Evolutionary conservation across 2,888 invertebrate species (phyloP).

Genomic region (Ophion costatus): DNA sequence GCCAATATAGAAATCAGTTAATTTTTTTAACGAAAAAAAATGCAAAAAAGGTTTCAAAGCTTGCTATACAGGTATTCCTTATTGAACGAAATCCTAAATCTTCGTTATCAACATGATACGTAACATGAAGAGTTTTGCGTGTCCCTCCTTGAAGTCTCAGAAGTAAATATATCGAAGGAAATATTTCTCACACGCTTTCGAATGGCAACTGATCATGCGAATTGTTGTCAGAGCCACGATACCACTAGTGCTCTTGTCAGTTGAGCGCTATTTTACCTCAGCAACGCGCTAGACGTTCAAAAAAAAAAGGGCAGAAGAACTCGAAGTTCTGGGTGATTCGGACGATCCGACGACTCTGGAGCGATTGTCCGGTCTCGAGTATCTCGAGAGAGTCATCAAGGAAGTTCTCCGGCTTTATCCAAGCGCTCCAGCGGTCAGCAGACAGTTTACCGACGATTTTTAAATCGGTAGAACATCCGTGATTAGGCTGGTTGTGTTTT

Average conservation of each 20-base stretch:
- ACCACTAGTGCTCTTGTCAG: slow-evolving; percentile 85
- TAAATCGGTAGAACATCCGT: slow-evolving; percentile 75
- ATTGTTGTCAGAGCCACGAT: slow-evolving; percentile 83
- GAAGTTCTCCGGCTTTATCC: slow-evolving; percentile 85
- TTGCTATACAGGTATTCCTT: too few relatives aligned
- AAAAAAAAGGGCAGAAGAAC: slow-evolving; percentile 76
- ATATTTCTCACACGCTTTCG: too few relatives aligned
- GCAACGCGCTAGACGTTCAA: slow-evolving; percentile 81
- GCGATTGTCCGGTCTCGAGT: slow-evolving; percentile 79
- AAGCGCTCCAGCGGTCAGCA: slow-evolving; percentile 84
- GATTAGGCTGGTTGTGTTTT: too few relatives aligned
- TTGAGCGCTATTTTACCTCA: slow-evolving; percentile 84
- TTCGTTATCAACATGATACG: too few relatives aligned
- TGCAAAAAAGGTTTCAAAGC: too few relatives aligned
- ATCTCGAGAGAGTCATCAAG: slow-evolving; percentile 83
- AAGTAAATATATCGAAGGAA: background rate
- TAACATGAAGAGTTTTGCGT: too few relatives aligned
- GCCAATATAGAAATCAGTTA: too few relatives aligned
- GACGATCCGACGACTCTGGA: slow-evolving; percentile 74
- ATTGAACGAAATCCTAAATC: too few relatives aligned
- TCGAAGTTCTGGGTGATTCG: slow-evolving; percentile 79
- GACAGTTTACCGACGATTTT: slow-evolving; percentile 83
- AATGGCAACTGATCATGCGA: background rate
- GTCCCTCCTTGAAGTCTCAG: too few relatives aligned
- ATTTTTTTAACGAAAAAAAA: too few relatives aligned